Base-by-base conservation (phyloP, 2,797 vertebrate genomes). In the Sebastes itinus region DNA sequence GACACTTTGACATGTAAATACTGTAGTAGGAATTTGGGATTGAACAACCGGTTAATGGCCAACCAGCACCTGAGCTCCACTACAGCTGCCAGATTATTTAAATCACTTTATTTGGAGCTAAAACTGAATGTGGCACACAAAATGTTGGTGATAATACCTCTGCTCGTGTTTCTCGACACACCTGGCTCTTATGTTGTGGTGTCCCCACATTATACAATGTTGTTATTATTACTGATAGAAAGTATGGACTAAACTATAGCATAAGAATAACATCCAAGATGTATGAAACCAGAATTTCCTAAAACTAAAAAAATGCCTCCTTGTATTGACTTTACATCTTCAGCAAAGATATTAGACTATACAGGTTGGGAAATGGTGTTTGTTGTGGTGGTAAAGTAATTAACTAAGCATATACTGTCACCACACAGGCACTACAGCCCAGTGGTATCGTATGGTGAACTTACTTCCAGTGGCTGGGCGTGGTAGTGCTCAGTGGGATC, bases 401-500 rank as follows among this genome's bases (percentile, higher is more conserved):
- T 16, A 30, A 42, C 38, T 42, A 42, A 42, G n/a, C 33, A 49
- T 56, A 71, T 0, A 18, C 20, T 7, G n/a, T 12, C 5, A 14
- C 20, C n/a, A 7, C 6, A 63, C 6, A 32, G 18, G 18, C 20
- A 7, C 11, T 25, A 18, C 23, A 52, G 72, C 4, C 16, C 4
- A 14, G 42, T 11, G 5, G 12, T 32, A n/a, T 55, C 14, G 4
- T 52, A 13, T 52, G 20, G 18, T 20, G 32, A 70, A 93, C 97
- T 94, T 89, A 99, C 98, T 93, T 99, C 98, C 86, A 99, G 95
- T 68, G 98, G 98, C 82, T 99, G 98, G n/a, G 98, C 98, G 61
- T 99, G 98, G 93, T 99, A 99, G 90, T 99, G 98, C 92, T 99
- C 98, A 63, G 98, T 99, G 54, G 98, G 97, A 64, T 99, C 98